Conservation (phyloP, 2,797 vertebrate species). For the Rhabdomys pumilio region DNA sequence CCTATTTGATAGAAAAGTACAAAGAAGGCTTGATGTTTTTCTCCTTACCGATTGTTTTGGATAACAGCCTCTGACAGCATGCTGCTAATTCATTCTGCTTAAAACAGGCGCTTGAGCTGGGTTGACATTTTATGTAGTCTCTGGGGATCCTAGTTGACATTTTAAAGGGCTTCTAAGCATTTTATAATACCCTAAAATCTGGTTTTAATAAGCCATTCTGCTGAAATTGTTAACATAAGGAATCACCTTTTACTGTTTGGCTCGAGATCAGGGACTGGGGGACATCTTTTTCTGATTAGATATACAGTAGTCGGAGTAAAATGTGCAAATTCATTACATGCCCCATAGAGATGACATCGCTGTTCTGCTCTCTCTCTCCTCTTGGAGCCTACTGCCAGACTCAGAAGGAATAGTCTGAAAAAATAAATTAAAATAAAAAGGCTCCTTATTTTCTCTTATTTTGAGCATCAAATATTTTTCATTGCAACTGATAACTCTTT, state of each 20-base stretch:
- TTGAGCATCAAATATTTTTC: slow-evolving; percentile 78
- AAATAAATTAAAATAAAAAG: neutral
- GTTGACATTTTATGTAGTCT: slow-evolving; percentile 98
- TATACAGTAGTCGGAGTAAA: slow-evolving; percentile 95
- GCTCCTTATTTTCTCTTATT: slow-evolving; percentile 73
- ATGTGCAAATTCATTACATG: slow-evolving; percentile 96
- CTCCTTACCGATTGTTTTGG: slow-evolving; percentile 91
- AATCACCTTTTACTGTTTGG: slow-evolving; percentile 94
- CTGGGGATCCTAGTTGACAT: slow-evolving; percentile 98
- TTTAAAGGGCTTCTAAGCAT: slow-evolving; percentile 99
- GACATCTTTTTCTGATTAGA: slow-evolving; percentile 99
- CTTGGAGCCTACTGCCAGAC: slow-evolving; percentile 81
- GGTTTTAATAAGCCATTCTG: slow-evolving; percentile 98
- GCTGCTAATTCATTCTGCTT: slow-evolving; percentile 98
- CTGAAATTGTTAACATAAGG: slow-evolving; percentile 98
- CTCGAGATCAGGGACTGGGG: slow-evolving; percentile 89
- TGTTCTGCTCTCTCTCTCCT: slow-evolving; percentile 81
- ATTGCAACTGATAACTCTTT: slow-evolving; percentile 14
- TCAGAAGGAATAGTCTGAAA: slow-evolving; percentile 64
- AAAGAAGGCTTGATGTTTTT: slow-evolving; percentile 90
- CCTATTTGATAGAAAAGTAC: slow-evolving; percentile 88
- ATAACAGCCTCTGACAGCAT: slow-evolving; percentile 90
- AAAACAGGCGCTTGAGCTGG: slow-evolving; percentile 97
- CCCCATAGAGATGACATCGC: slow-evolving; percentile 88
- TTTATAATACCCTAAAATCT: slow-evolving; percentile 99